A percentile compares a stretch with the other conserved stretches of the same genome.
These are phyloP conservation scores for Brachynemurus nebulosus DNA, from an alignment of 2,888 invertebrate species.

Conservation along the genomic window DNA sequence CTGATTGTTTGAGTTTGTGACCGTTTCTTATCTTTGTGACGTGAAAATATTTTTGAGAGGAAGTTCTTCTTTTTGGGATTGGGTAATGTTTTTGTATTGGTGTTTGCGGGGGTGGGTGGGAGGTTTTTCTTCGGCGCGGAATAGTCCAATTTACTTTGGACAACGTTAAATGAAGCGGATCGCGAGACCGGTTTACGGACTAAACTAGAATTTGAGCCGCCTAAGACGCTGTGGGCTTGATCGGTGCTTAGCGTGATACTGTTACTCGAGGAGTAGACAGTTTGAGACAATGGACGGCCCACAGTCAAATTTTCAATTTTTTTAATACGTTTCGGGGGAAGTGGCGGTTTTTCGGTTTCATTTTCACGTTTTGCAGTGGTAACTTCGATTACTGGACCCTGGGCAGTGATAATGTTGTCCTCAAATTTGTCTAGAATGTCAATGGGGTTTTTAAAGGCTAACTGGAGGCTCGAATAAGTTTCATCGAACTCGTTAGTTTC, in stretches of 20 bases:
- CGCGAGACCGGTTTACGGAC: constrained; percentile 22
- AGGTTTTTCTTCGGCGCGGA: constrained; percentile 38
- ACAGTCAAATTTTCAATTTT: constrained; percentile 35
- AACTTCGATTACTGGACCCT: constrained; percentile 33
- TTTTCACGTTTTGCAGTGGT: constrained; percentile 37
- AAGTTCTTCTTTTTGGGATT: constrained; percentile 46
- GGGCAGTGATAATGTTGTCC: constrained; percentile 39
- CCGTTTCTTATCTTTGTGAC: constrained; percentile 38
- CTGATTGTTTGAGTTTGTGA: constrained; percentile 20
- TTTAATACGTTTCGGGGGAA: constrained; percentile 66
- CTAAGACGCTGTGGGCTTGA: constrained; percentile 20
- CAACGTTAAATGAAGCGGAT: constrained; percentile 26
- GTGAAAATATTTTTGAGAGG: constrained; percentile 48
- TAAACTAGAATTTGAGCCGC: constrained; percentile 19
- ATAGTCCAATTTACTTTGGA: constrained; percentile 17
- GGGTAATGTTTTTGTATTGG: constrained; percentile 30
- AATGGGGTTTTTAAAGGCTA: constrained; percentile 74
- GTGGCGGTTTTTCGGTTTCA: constrained; percentile 49
- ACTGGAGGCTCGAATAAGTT: constrained; percentile 71
- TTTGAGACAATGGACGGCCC: constrained; percentile 15
- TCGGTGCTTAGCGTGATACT: constrained; percentile 19
- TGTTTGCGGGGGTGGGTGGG: constrained; percentile 35
- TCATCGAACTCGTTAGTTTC: constrained; percentile 60
- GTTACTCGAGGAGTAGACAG: constrained; percentile 16
- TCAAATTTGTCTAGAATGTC: constrained; percentile 37